Base-by-base conservation (phyloP, 2,113 vertebrate species). In the Rhodinocichla rosea region DNA sequence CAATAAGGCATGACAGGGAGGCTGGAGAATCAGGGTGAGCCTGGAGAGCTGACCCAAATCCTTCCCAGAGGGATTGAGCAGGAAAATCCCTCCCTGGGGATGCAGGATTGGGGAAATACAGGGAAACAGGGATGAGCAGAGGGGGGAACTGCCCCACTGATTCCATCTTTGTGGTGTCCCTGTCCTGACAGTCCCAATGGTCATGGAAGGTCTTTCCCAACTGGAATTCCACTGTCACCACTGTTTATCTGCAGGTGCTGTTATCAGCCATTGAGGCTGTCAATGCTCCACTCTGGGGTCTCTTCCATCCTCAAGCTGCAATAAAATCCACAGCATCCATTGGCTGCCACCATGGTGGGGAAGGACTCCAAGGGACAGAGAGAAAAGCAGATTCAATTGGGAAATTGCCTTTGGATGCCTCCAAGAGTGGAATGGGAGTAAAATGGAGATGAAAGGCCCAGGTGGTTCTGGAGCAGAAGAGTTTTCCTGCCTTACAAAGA, bases 331-430 rank as follows among this genome's bases (percentile, higher is more conserved):
- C 65, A 70, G 23, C 1, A 9, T 27, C 10, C 18, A 23, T 20
- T 24, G 24, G 22, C 27, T 64, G 8, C 37, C 0, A 7, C 3
- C 28, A 5, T 0, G 0, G 15, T 4, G 7, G 4, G 11, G 11
- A 62, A 75, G 44, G 35, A 19, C 49, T 70, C 2, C 6, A 20
- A 22, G 52, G 5, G 35, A 40, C 2, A 3, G 52, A 73, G 52
- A 65, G 26, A 12, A 74, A 56, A 80, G 49, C 1, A 2, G 63
- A 33, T 64, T 30, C 19, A 19, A n/a, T 0, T 14, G n/a, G 30
- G 53, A 39, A 75, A 37, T 15, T 6, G 8, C 14, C 50, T 56
- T 33, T 32, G 7, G 11, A 30, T 78, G 23, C 26, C 13, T 65
- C 67, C 37, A 47, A 18, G 63, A 42, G 10, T 37, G 27, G 39